Evolutionary conservation across 2,797 vertebrate genomes (phyloP).

Genomic region (Rhinatrema bivittatum): DNA sequence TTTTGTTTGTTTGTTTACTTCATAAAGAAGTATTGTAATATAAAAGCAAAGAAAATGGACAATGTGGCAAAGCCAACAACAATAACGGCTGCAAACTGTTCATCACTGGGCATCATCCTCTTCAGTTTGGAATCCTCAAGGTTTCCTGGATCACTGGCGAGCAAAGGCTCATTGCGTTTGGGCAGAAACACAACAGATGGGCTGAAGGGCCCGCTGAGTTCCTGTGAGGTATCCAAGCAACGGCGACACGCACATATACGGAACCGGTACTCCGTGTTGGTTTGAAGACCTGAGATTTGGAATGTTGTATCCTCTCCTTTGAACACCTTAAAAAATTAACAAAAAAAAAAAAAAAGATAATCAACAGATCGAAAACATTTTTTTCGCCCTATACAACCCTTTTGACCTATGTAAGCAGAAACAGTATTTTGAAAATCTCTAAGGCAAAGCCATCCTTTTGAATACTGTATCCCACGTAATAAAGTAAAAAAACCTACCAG

Average conservation of each 20-base stretch:
- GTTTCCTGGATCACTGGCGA: slow-evolving; percentile 56
- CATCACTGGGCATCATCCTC: slow-evolving; percentile 81
- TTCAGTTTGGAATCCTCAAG: slow-evolving; percentile 55
- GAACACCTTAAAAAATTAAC: slow-evolving; percentile 62
- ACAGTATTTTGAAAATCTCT: no score
- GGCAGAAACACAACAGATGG: slow-evolving; percentile 79
- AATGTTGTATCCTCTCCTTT: slow-evolving; percentile 89
- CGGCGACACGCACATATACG: slow-evolving; percentile 87
- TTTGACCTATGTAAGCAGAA: no score
- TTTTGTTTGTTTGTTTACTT: slow-evolving; percentile 79
- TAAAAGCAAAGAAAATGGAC: slow-evolving; percentile 89
- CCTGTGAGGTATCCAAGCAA: slow-evolving; percentile 85
- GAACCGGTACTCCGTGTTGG: slow-evolving; percentile 92
- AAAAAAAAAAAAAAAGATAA: neutral
- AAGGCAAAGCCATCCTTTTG: no score
- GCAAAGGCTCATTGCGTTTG: slow-evolving; percentile 63
- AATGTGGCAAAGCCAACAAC: slow-evolving; percentile 83
- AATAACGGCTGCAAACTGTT: slow-evolving; percentile 89
- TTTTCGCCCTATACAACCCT: no score
- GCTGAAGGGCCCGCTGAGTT: slow-evolving; percentile 89
- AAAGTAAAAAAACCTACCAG: no score
- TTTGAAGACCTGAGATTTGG: slow-evolving; percentile 88
- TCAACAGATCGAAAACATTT: no score
- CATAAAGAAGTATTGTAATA: slow-evolving; percentile 97
- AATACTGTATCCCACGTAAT: no score